Evolutionary conservation across 2,888 invertebrate genomes (phyloP), one percentile per base, ranked within the genome.

Genomic region (Sphecodes monilicornis): DNA sequence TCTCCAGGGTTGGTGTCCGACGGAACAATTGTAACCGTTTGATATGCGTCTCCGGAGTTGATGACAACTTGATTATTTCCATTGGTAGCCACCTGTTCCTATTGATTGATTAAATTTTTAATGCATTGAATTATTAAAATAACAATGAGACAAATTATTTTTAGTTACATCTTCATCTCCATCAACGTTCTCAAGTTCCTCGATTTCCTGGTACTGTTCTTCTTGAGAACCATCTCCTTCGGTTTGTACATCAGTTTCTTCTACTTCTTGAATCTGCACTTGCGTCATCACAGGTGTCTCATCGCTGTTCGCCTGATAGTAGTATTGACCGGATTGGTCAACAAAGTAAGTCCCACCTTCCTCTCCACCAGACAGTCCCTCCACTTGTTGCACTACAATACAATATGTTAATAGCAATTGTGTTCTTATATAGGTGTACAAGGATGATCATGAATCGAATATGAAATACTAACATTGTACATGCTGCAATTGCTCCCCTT

Each of bases 1-100:
- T 98, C 98, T 1, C 97, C 97, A 41, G 96, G 96, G 90, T 96
- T 96, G 0, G 96, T 96, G 87, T 97, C 97, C 0, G 98, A 97
- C 0, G 98, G 98, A 73, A 98, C 97, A 86, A 98, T 96, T 1
- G 98, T 98, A 0, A 98, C 97, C 0, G 98, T 97, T 95, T 98
- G 98, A 94, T 96, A 98, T 1, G 96, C 96, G 89, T 97, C 97
- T 10, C 96, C 96, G 32, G 96, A 95, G 93, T 96, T 96, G 16
- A 96, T 95, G 18, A 96, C 94, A 88, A 96, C 95, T 84, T 95
- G 95, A 91, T 95, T 95, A 22, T 93, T 92, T 26, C 92, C 93
- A 78, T 71, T 88, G 43, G 82, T 90, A 36, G 90, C 76, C 32
- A 88, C 91, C 76, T 92, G 93, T 46, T 89, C 93, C 94, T 94